Evolutionary conservation across 2,113 vertebrate genomes (phyloP).

Genomic region (Baryphthengus martii): DNA sequence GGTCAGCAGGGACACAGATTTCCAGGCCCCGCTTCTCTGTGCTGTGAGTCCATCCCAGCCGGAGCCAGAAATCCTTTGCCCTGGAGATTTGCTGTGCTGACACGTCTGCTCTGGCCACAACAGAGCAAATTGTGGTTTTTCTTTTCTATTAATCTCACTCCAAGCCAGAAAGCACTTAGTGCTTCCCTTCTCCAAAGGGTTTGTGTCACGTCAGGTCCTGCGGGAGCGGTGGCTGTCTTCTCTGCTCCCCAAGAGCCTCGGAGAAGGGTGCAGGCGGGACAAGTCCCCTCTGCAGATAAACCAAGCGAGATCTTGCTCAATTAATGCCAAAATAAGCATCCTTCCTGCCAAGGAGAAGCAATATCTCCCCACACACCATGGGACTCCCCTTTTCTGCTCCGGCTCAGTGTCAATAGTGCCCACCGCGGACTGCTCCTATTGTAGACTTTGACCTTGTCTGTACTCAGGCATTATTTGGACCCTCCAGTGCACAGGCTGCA

Average conservation of each 20-base stretch:
- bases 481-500: background rate
- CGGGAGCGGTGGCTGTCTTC: background rate
- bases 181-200: background rate
- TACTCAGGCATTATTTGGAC: background rate
- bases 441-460: background rate
- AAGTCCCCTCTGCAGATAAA: background rate
- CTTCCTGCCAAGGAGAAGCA: background rate
- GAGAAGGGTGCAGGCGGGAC: background rate
- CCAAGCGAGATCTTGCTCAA: background rate
- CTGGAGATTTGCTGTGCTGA: background rate
- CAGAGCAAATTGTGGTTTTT: background rate
- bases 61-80: background rate
- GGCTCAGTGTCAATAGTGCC: background rate
- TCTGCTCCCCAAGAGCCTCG: background rate
- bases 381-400: background rate
- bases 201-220: background rate
- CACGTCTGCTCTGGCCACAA: background rate
- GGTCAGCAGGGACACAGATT: background rate
- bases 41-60: background rate
- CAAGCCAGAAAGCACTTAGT: background rate
- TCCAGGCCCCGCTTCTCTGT: background rate
- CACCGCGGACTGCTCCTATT: background rate
- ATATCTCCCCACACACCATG: rapidly evolving
- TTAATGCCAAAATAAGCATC: background rate
- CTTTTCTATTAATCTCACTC: background rate